Evolutionary conservation across 2,888 invertebrate species (phyloP).

Genomic region (Ariolimax columbianus): DNA sequence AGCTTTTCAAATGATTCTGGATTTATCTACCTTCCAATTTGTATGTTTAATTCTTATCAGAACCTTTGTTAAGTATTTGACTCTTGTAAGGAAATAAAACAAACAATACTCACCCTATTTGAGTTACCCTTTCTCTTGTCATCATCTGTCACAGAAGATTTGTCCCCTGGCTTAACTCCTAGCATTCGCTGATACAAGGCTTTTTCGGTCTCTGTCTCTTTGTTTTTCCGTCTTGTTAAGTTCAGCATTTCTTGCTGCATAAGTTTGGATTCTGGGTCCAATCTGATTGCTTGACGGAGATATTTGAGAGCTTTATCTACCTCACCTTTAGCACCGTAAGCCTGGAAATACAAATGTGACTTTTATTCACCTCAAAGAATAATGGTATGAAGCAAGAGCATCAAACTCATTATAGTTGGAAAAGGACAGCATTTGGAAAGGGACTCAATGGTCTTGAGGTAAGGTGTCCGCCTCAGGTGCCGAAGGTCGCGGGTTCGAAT

Average conservation of each 20-base stretch:
- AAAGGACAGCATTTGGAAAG: no score
- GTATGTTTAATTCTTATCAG: neutral
- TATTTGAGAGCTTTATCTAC: conserved; percentile 85
- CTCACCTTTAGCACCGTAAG: conserved; percentile 85
- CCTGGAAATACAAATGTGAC: conserved; percentile 78
- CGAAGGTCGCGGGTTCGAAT: no score
- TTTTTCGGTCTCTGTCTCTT: conserved; percentile 83
- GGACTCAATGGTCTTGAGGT: no score
- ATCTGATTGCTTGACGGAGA: conserved; percentile 83
- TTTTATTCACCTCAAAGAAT: no score
- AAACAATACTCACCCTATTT: conserved; percentile 50
- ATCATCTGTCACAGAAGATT: conserved; percentile 24
- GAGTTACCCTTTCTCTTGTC: conserved; percentile 50
- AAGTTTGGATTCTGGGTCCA: conserved; percentile 84
- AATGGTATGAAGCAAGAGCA: no score
- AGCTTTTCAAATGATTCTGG: neutral
- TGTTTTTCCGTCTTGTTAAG: conserved; percentile 82
- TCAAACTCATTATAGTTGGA: no score
- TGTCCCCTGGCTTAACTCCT: conserved; percentile 61
- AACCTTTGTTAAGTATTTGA: neutral
- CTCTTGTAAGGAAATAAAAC: neutral
- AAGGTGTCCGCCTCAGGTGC: no score
- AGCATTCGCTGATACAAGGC: conserved; percentile 86
- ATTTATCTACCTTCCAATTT: neutral
- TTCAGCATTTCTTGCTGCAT: conserved; percentile 82